These are phyloP conservation scores for Saccopteryx leptura DNA, from an alignment of 2,113 vertebrate genomes.

Conservation along the genomic window DNA sequence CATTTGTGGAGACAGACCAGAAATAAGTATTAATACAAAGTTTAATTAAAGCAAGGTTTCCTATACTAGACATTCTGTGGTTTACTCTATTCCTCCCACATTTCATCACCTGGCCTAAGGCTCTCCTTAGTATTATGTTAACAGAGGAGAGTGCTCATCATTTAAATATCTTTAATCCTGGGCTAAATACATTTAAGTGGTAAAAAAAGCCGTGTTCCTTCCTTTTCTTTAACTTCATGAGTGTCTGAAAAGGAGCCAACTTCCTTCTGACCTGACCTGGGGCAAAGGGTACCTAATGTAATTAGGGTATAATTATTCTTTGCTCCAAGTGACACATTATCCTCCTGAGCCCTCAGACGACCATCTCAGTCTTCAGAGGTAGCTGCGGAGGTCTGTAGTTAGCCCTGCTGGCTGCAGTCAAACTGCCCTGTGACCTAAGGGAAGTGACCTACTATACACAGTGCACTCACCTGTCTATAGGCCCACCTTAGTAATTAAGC, in stretches of 20 bases:
- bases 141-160: background rate
- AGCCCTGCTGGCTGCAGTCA: background rate
- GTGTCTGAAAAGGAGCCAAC: background rate
- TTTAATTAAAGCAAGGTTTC: background rate
- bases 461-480: background rate
- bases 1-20: background rate
- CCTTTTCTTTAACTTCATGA: background rate
- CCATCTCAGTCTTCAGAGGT: background rate
- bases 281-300: background rate
- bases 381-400: background rate
- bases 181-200: background rate
- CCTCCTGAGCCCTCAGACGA: background rate
- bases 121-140: background rate
- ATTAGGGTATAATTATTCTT: background rate
- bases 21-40: background rate
- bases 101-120: background rate
- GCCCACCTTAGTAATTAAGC: background rate
- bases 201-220: background rate
- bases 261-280: conserved; percentile 1
- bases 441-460: background rate
- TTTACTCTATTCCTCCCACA: background rate
- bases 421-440: background rate
- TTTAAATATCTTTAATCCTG: background rate
- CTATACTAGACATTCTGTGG: background rate
- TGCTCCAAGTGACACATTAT: background rate